A percentile compares a stretch with the other conserved stretches of the same genome.
These are phyloP conservation scores for Allolobophora icterica DNA, from an alignment of 2,888 invertebrate genomes.

Conservation along the genomic window DNA sequence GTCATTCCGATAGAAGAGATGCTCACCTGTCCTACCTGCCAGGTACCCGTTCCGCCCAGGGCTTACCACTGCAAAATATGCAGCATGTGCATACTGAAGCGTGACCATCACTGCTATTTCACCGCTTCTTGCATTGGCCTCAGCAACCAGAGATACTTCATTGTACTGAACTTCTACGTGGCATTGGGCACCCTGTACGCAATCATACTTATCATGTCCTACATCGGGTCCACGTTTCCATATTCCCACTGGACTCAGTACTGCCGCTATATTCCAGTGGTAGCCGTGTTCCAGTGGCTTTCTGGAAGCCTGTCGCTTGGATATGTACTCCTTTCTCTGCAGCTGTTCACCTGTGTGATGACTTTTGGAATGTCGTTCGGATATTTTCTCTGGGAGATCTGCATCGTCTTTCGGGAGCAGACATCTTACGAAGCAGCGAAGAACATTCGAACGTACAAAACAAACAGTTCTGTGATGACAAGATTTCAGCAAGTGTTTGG, in stretches of 20 bases:
- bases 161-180: constrained; percentile 60
- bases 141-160: constrained; percentile 66
- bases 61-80: constrained; percentile 66
- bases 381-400: constrained; percentile 53
- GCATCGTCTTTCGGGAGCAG: constrained; percentile 52
- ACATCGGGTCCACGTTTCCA: constrained; percentile 51
- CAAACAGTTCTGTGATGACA: constrained; percentile 40
- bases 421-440: constrained; percentile 57
- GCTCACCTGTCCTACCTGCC: constrained; percentile 53
- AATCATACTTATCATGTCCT: constrained; percentile 52
- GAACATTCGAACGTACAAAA: constrained; percentile 50
- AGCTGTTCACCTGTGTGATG: constrained; percentile 28
- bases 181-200: constrained; percentile 48
- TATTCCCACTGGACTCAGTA: constrained; percentile 47
- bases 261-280: constrained; percentile 48
- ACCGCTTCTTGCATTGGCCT: constrained; percentile 65
- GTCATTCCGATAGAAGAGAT: constrained; percentile 46
- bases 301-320: constrained; percentile 50
- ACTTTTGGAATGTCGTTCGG: constrained; percentile 45
- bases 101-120: constrained; percentile 67
- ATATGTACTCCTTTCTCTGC: constrained; percentile 21
- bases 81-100: constrained; percentile 63
- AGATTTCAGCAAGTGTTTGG: constrained; percentile 59
- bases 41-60: constrained; percentile 54
- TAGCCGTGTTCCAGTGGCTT: constrained; percentile 50